A percentile compares a stretch with the other conserved stretches of the same genome.
Evolutionary conservation across 2,113 vertebrate species (phyloP).

Genomic region (Fulmarus glacialis): DNA sequence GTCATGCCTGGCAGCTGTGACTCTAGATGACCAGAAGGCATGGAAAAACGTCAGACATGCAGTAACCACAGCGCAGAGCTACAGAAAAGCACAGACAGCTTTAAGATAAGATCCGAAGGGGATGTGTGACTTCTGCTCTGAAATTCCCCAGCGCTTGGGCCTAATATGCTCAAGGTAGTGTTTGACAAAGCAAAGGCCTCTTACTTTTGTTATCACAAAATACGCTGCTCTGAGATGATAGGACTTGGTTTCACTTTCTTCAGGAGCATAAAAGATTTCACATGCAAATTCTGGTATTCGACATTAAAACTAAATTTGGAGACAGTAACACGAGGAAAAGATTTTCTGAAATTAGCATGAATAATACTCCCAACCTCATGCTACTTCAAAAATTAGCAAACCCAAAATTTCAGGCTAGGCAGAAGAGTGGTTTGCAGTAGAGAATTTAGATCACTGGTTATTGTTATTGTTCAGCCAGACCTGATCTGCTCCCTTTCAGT

Average conservation of each 20-base stretch:
- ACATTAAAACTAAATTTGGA: not conserved
- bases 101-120: not conserved
- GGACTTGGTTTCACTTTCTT: not conserved
- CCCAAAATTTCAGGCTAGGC: not conserved
- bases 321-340: not conserved
- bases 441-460: not conserved
- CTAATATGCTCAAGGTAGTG: not conserved
- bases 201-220: not conserved
- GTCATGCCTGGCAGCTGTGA: not conserved
- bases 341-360: not conserved
- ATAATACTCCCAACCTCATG: not conserved
- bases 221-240: not conserved
- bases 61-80: not conserved
- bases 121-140: not conserved
- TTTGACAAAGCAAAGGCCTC: not conserved
- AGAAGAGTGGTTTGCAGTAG: not conserved
- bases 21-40: not conserved
- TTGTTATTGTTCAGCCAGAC: not conserved
- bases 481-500: not conserved
- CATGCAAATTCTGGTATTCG: not conserved
- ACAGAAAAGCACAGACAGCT: not conserved
- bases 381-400: not conserved
- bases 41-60: rapidly evolving
- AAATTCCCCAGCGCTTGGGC: not conserved
- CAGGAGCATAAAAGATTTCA: not conserved